Evolutionary conservation across 2,888 invertebrate genomes (phyloP), one percentile per base, ranked within the genome.

Genomic region (Rhogogaster chlorosoma): DNA sequence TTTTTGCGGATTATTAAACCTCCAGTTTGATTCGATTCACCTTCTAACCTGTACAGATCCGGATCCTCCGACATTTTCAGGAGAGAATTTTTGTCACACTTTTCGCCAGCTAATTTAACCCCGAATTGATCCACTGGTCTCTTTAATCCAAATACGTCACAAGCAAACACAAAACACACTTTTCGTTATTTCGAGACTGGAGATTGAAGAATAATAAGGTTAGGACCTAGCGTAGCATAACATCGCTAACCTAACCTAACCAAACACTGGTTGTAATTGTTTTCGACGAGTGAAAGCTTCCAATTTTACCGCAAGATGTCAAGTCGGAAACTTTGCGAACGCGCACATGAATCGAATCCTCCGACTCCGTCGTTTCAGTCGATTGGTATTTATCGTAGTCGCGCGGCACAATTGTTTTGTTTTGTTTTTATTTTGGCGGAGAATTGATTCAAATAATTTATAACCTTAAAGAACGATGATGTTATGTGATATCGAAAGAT

Each of bases 1-100:
- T 94, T 94, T 87, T 94, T 94, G 26, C 93, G 92, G 26, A 94
- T 92, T 78, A 94, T 90, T n/a, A 94, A 89, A 64, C 94, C 94
- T 32, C 94, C 94, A 36, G 88, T 86, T 88, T 94, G 91, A 78
- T 89, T 91, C 12, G 86, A 87, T 32, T 89, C 90, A 0, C 94
- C 94, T 89, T 94, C 94, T 85, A 95, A 90, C 86, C 94, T 93
- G 87, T 94, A 94, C 77, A 94, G 86, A 75, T 92, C 92, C 12
- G 90, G 86, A 83, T 92, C 92, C 18, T 90, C 90, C n/a, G 53
- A 53, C 53, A 53, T 53, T 1, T 53, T 53, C 5, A 49, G 18
- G 5, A 49, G 0, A 18, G 49, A 18, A 3, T 2, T 49, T 49
- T 0, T 18, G 9, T 49, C 49, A 49, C 18, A 18, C 49, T 49